Evolutionary conservation across 2,888 invertebrate species (phyloP), one percentile per base, ranked within the genome.

Genomic region (Stictocephala bisonia): DNA sequence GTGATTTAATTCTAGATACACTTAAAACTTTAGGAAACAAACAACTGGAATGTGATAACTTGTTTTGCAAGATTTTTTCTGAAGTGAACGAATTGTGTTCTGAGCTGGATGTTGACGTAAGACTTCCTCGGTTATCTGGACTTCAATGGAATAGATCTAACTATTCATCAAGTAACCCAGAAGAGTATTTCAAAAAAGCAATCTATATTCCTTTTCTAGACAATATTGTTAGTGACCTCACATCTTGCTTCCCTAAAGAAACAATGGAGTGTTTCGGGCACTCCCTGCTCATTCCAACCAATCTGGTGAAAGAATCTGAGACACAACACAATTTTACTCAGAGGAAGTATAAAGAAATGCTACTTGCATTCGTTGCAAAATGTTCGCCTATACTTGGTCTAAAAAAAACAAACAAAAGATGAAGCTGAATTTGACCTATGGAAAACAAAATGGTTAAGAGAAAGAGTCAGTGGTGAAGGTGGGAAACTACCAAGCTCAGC

Each of bases 201-300:
- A 51, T 72, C 71, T 79, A 79, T 76, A 79, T 80, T 69, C 79
- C 81, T 75, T 79, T 82, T 77, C 74, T 81, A 73, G 79, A 79
- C 75, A 75, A 77, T 44, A 75, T 81, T 70, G 76, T 78, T 44
- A 73, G 51, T 66, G 78, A 80, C 56, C 70, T 79, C 2, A 72
- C 77, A 41, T 74, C 77, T 26, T 66, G 77, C 20, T 75, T 76
- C 9, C 78, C 79, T 69, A 69, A 74, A 60, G 40, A 77, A 75
- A 74, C 78, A 76, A 60, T 77, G 3, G n/a, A 51, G 13, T 58
- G 58, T 20, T 58, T 58, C n/a, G 58, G 58, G 3, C 35, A 31
- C 3, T 6, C 20, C 2, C 15, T 31, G 1, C 35, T 58, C 11
- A n/a, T 58, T 2, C 35, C 58, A 31, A 58, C 29, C 1, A n/a